phyloP scores from a whole-genome alignment of 2,797 vertebrate species.

The Graptemys geographica region DNA sequence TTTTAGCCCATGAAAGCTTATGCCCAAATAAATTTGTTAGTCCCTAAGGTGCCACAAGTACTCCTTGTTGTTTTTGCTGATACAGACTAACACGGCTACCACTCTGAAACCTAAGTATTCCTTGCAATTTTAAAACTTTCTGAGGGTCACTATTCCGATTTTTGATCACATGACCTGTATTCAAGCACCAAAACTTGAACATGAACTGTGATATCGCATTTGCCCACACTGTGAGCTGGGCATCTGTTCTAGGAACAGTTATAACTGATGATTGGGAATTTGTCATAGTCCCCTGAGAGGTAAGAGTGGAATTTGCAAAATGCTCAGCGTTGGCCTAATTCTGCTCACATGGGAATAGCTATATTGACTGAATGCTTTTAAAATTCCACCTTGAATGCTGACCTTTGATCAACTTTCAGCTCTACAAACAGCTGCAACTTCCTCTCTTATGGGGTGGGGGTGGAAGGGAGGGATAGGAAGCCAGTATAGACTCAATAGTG shows the following conservation, averaged over 20 bases:
- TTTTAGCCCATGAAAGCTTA: too few relatives aligned
- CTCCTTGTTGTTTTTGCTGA: too few relatives aligned
- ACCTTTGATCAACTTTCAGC: slow-evolving; percentile 14
- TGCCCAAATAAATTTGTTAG: too few relatives aligned
- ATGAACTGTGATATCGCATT: neutral
- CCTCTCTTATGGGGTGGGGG: neutral
- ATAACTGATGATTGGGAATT: neutral
- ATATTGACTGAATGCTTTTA: neutral
- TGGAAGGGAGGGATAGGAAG: neutral
- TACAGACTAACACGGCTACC: too few relatives aligned
- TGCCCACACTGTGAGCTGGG: neutral
- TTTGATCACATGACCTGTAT: neutral
- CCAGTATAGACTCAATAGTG: slow-evolving; percentile 24
- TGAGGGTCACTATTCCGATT: neutral
- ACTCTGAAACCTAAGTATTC: neutral
- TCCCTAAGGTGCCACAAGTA: too few relatives aligned
- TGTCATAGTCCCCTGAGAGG: neutral
- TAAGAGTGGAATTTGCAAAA: neutral
- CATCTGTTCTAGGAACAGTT: neutral
- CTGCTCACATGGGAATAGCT: neutral
- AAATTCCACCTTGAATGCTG: slow-evolving; percentile 21
- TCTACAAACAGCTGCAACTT: neutral
- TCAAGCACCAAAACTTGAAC: neutral
- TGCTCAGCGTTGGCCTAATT: neutral
- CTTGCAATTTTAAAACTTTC: neutral